phyloP scores from a whole-genome alignment of 2,797 vertebrate species.

The Danio tinwini region DNA sequence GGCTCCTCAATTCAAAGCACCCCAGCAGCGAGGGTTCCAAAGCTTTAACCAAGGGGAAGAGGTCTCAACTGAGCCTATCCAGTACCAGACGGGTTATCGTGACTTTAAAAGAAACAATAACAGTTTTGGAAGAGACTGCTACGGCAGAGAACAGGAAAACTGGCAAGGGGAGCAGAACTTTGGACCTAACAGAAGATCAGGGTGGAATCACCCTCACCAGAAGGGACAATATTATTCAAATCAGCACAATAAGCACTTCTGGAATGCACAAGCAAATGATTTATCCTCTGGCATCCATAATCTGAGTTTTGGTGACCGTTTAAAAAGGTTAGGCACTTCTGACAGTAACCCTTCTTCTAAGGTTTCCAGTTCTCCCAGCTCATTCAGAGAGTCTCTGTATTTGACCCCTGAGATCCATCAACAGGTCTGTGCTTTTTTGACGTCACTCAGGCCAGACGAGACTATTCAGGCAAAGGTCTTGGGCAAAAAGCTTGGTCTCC shows the following conservation, averaged over 20 bases:
- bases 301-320: constrained; percentile 63
- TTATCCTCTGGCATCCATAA: constrained; percentile 65
- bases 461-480: constrained; percentile 75
- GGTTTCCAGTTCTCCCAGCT: constrained; percentile 41
- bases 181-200: constrained; percentile 41
- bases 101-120: constrained; percentile 57
- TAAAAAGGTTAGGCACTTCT: constrained; percentile 21
- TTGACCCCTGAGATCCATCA: constrained; percentile 69
- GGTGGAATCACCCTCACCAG: constrained; percentile 59
- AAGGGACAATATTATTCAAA: constrained; percentile 49
- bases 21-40: constrained; percentile 30
- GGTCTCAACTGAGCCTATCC: constrained; percentile 34
- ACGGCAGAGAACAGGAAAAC: constrained; percentile 55
- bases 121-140: constrained; percentile 60
- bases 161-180: constrained; percentile 45
- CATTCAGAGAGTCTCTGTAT: constrained; percentile 49
- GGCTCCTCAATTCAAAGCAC: constrained; percentile 68
- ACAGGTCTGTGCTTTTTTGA: constrained; percentile 72
- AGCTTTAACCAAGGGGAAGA: neutral
- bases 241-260: constrained; percentile 57
- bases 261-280: constrained; percentile 44
- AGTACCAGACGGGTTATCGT: constrained; percentile 61
- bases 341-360: constrained; percentile 41
- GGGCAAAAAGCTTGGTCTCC: constrained; percentile 70
- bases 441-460: constrained; percentile 70